Percentiles rank a stretch among this genome's conserved stretches.
phyloP scores from a whole-genome alignment of 2,113 vertebrate genomes.

The Maylandia zebra region DNA sequence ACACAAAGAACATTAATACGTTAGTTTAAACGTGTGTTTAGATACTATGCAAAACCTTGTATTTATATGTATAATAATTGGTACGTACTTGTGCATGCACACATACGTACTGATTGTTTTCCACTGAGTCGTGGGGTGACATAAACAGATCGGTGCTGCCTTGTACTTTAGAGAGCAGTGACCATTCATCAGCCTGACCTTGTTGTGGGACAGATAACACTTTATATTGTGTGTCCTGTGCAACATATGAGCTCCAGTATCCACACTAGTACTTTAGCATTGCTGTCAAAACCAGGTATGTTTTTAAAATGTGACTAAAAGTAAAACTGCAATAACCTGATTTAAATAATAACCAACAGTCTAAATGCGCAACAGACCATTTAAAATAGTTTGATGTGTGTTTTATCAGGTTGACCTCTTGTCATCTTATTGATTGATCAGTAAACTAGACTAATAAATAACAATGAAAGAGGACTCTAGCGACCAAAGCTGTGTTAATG shows the following conservation, averaged over 20 bases:
- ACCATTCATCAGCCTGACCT: slow-evolving; percentile 53
- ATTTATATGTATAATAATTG: neutral
- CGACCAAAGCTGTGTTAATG: neutral
- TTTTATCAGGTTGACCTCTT: neutral
- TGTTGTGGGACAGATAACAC: slow-evolving; percentile 27
- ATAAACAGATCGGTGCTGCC: slow-evolving; percentile 26
- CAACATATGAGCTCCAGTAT: neutral
- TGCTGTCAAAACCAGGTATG: neutral
- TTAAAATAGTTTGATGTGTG: neutral
- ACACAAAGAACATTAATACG: neutral
- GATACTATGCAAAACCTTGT: neutral
- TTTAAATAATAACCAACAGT: neutral
- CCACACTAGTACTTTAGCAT: neutral
- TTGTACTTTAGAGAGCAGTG: neutral
- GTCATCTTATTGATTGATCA: neutral
- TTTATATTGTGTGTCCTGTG: neutral
- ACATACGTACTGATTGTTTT: neutral
- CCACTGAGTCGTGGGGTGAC: neutral
- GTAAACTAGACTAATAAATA: neutral
- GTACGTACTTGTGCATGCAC: neutral
- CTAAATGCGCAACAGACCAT: neutral
- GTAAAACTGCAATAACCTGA: neutral
- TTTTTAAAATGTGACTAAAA: neutral
- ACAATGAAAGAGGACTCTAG: neutral
- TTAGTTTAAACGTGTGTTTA: neutral